Percentiles rank a stretch among this genome's conserved stretches.
Evolutionary conservation across 2,797 vertebrate genomes (phyloP).

Genomic region (Notoglanidium macrostoma): DNA sequence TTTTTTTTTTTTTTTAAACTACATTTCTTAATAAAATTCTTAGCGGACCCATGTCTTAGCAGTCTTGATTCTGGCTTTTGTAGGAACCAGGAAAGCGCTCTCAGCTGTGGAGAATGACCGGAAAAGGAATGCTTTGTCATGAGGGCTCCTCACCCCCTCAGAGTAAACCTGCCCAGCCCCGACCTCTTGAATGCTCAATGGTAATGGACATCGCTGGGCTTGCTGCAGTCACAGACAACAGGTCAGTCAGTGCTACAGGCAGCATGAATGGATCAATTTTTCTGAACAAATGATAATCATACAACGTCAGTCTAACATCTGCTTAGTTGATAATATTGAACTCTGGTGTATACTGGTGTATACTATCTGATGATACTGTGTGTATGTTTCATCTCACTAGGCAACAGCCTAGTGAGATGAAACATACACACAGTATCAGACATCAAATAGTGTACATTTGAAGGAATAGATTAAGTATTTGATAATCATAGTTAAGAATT

Average conservation of each 20-base stretch:
- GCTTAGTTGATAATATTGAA: not conserved
- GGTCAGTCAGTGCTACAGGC: slow-evolving; percentile 68
- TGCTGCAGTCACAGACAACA: slow-evolving; percentile 94
- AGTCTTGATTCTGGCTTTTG: slow-evolving; percentile 15
- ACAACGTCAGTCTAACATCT: not conserved
- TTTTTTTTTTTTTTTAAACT: not conserved
- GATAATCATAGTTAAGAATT: not conserved
- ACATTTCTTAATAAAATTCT: not conserved
- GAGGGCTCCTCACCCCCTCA: slow-evolving; percentile 96
- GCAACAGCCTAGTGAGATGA: too few species aligned
- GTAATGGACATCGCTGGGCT: slow-evolving; percentile 94
- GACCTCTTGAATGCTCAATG: slow-evolving; percentile 81
- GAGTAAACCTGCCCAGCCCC: slow-evolving; percentile 82
- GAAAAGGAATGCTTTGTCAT: slow-evolving; percentile 88
- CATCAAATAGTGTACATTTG: not conserved
- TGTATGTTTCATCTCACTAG: too few species aligned
- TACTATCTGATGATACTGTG: too few species aligned
- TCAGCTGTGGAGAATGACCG: slow-evolving; percentile 94
- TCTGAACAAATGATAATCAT: not conserved
- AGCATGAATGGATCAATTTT: not conserved
- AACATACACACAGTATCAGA: not conserved
- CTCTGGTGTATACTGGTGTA: not conserved
- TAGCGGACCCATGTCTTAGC: not conserved
- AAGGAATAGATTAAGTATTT: not conserved
- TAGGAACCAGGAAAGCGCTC: slow-evolving; percentile 98